phyloP scores from a whole-genome alignment of 2,888 invertebrate species.

The Nomada hirtipes region DNA sequence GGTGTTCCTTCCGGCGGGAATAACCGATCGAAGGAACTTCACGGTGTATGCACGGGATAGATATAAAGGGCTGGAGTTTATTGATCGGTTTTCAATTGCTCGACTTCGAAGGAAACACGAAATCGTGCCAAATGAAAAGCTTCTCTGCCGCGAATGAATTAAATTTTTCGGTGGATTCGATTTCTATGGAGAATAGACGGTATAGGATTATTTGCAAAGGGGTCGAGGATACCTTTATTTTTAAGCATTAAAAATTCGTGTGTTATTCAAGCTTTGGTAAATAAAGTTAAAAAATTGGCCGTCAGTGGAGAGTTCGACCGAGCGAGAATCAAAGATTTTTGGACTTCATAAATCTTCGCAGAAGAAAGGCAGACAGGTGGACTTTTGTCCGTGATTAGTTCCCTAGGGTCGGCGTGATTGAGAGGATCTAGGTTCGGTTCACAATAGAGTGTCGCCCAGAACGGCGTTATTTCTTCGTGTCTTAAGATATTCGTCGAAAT shows the following conservation, averaged over 20 bases:
- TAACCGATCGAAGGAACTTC: slow-evolving; percentile 24
- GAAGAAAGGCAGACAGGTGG: slow-evolving; percentile 9
- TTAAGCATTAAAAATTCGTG: too few species aligned
- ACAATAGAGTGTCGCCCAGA: slow-evolving; percentile 12
- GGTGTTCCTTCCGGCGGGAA: slow-evolving; percentile 59
- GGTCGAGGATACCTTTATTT: too few species aligned
- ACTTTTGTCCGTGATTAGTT: slow-evolving; percentile 53
- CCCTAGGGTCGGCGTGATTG: slow-evolving; percentile 35
- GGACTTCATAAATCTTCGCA: not conserved
- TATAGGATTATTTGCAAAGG: not conserved
- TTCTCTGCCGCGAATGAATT: not conserved
- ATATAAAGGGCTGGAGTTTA: slow-evolving; percentile 42
- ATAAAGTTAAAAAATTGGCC: not conserved
- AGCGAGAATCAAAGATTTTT: not conserved
- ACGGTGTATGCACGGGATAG: slow-evolving; percentile 17
- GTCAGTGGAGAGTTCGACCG: not conserved
- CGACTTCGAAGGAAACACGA: slow-evolving; percentile 16
- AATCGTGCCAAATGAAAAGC: slow-evolving; percentile 15
- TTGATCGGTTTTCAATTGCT: slow-evolving; percentile 51
- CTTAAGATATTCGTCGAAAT: slow-evolving; percentile 39
- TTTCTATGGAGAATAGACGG: not conserved
- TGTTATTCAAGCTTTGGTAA: too few species aligned
- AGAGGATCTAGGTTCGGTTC: slow-evolving; percentile 40
- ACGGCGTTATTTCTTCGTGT: slow-evolving; percentile 44
- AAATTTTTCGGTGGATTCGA: not conserved